Base-by-base conservation (phyloP, 2,113 vertebrate species). In the Opisthocomus hoazin region DNA sequence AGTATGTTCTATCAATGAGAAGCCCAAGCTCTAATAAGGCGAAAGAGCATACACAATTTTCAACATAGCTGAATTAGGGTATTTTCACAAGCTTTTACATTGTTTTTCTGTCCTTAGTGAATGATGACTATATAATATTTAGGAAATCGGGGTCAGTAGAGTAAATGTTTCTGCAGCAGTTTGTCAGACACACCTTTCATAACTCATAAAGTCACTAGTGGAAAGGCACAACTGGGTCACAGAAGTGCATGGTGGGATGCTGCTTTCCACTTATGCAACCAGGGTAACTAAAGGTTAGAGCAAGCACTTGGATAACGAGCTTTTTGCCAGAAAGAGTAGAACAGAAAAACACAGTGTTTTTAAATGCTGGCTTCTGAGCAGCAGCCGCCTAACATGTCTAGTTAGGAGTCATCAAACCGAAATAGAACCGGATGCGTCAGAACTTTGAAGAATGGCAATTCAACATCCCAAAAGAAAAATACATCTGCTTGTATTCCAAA, bases 121-220 rank as follows among this genome's bases (percentile, higher is more conserved):
- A 76, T 5, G 29, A 71, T 32, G 84, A 69, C 87, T 93, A 73
- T 84, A 82, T 95, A 96, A 95, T 56, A 84, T 90, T 69, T 76
- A 84, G 82, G 90, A 96, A 96, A 97, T 95, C 79, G 95, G 85
- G 97, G 97, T 98, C 97, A 98, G 92, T 97, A 96, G 95, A 97
- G 96, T 92, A 95, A 97, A 96, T 22, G 91, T 95, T 97, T 97
- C 97, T 97, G 94, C 97, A 97, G 96, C 92, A 96, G 94, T 96
- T 94, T 96, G 93, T 93, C 96, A 97, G 93, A 87, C 79, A 66
- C 97, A 97, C 97, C 97, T 97, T 97, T 97, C 95, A 73, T 96
- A 97, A 97, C 95, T 92, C 97, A 95, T 98, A 95, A 97, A 97
- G 96, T 96, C 94, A 97, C 84, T 96, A 96, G 87, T 96, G 95